phyloP scores from a whole-genome alignment of 2,113 vertebrate species.

The Maccullochella peelii region DNA sequence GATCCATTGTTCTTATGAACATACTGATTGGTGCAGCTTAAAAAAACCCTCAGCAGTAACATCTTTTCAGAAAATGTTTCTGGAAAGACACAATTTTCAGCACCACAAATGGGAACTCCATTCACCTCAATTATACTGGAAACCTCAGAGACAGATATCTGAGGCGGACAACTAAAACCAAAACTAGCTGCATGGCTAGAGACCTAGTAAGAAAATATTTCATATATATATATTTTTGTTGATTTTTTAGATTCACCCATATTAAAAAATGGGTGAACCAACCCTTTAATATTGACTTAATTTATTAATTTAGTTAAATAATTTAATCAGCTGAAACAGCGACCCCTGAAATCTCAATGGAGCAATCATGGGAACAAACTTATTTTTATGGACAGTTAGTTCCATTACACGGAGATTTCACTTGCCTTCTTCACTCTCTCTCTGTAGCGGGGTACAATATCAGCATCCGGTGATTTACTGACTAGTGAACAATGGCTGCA shows the following conservation, averaged over 20 bases:
- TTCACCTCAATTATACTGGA: no score
- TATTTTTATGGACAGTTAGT: neutral
- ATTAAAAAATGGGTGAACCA: neutral
- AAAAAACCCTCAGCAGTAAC: no score
- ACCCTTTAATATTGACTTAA: neutral
- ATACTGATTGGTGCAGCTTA: neutral
- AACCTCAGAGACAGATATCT: neutral
- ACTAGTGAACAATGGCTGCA: constrained; percentile 45
- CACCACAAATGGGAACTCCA: neutral
- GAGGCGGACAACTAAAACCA: neutral
- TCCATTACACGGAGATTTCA: constrained; percentile 12
- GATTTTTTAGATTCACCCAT: no score
- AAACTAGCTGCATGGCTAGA: neutral
- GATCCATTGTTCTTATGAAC: neutral
- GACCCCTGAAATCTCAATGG: neutral
- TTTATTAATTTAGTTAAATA: neutral
- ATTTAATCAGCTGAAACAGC: neutral
- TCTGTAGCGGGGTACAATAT: constrained; percentile 27
- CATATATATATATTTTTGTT: no score
- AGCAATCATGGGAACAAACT: neutral
- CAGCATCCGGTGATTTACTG: constrained; percentile 36
- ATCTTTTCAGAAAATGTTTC: neutral
- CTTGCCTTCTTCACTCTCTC: neutral
- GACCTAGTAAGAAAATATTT: neutral
- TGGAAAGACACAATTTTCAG: neutral